These are phyloP conservation scores for Metalampra italica DNA, from an alignment of 2,888 invertebrate species.

Conservation along the genomic window DNA sequence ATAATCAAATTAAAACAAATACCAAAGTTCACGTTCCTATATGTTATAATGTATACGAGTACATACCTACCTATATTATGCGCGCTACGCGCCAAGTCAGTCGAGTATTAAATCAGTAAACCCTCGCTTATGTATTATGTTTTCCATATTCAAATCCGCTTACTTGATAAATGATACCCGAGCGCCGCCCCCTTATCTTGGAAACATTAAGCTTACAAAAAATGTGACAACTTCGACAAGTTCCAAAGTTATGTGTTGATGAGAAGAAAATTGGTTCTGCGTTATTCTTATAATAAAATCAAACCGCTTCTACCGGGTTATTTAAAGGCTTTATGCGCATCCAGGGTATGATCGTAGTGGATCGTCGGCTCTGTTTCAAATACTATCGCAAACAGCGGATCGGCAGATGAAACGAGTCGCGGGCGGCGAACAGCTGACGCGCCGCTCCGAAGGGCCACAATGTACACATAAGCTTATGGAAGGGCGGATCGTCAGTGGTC, in stretches of 20 bases:
- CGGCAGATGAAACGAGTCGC: too few species aligned
- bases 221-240: not conserved
- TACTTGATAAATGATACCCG: not conserved
- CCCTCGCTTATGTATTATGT: slow-evolving; percentile 3
- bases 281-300: not conserved
- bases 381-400: too few species aligned
- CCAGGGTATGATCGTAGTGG: too few species aligned
- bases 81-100: not conserved
- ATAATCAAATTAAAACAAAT: not conserved
- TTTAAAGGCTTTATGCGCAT: too few species aligned
- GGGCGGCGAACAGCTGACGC: too few species aligned
- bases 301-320: too few species aligned
- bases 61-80: not conserved
- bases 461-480: too few species aligned
- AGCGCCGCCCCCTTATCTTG: not conserved
- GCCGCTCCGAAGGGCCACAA: too few species aligned
- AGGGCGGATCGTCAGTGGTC: too few species aligned
- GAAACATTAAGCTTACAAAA: not conserved
- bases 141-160: slow-evolving; percentile 4
- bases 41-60: too few species aligned
- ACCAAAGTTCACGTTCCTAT: not conserved
- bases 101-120: slow-evolving; percentile 1
- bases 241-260: not conserved
- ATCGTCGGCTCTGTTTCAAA: too few species aligned
- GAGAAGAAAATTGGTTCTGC: not conserved